Conservation (phyloP, 2,113 vertebrate genomes). For the Raja brachyura region DNA sequence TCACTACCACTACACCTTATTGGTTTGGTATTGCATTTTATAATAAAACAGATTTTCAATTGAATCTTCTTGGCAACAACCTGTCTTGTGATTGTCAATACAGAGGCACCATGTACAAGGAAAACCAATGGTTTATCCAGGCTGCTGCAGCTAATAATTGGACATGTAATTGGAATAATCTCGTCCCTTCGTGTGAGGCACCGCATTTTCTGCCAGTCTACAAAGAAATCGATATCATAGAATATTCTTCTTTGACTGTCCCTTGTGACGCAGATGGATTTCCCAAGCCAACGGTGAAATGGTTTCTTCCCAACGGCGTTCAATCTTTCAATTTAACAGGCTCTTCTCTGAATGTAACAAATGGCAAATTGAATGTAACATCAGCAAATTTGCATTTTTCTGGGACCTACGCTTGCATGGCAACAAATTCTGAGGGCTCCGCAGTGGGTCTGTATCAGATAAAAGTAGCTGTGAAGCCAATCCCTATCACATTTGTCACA, state of each 20-base stretch:
- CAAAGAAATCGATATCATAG: slow-evolving; percentile 39
- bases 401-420: slow-evolving; percentile 40
- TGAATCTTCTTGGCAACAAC: slow-evolving; percentile 40
- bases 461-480: neutral
- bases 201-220: slow-evolving; percentile 33
- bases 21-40: slow-evolving; percentile 37
- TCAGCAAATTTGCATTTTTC: neutral
- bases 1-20: slow-evolving; percentile 38
- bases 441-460: slow-evolving; percentile 38
- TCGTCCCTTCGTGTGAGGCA: neutral
- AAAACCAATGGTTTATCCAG: slow-evolving; percentile 41
- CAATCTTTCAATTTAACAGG: neutral
- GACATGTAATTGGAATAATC: neutral
- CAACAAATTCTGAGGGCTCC: slow-evolving; percentile 40
- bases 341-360: neutral
- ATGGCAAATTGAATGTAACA: slow-evolving; percentile 34
- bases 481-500: neutral
- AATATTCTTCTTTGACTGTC: slow-evolving; percentile 7
- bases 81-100: slow-evolving; percentile 39
- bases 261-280: slow-evolving; percentile 25
- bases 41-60: slow-evolving; percentile 28
- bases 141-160: slow-evolving; percentile 39
- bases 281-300: slow-evolving; percentile 38
- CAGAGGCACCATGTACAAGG: slow-evolving; percentile 33
- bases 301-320: slow-evolving; percentile 39